These are phyloP conservation scores for Trachelus troglodyta DNA, from an alignment of 2,888 invertebrate species.

Conservation along the genomic window DNA sequence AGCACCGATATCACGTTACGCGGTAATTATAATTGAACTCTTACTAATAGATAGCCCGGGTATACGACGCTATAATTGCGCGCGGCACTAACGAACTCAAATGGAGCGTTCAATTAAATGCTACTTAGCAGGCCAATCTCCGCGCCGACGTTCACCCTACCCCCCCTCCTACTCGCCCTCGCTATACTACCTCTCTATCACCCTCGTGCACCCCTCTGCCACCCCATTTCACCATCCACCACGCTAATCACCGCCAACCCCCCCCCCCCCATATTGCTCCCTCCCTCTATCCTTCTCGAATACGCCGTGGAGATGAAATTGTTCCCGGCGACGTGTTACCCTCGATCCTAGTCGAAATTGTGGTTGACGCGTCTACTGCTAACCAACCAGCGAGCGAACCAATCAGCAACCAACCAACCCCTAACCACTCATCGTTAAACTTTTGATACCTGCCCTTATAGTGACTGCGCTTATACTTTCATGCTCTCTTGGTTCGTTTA, in stretches of 20 bases:
- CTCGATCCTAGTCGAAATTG: conserved; percentile 24
- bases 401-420: too few relatives aligned
- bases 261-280: neutral
- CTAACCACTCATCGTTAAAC: neutral
- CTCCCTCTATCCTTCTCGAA: conserved; percentile 21
- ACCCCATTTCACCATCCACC: conserved; percentile 25
- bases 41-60: conserved; percentile 47
- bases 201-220: conserved; percentile 13
- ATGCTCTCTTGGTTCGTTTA: neutral
- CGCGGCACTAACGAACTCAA: conserved; percentile 54
- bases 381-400: neutral
- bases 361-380: conserved; percentile 3
- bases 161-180: neutral
- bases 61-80: conserved; percentile 45
- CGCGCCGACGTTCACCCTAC: conserved; percentile 15
- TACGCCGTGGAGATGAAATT: conserved; percentile 42
- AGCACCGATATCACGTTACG: conserved; percentile 37
- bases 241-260: conserved; percentile 43
- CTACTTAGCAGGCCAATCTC: conserved; percentile 51
- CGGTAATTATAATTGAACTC: conserved; percentile 54
- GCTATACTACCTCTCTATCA: conserved; percentile 1
- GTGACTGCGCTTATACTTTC: neutral
- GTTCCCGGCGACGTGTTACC: conserved; percentile 29
- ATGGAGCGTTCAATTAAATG: conserved; percentile 59
- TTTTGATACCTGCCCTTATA: neutral